Base-by-base conservation (phyloP, 2,888 invertebrate species). In the Pharmacophagus antenor region DNA sequence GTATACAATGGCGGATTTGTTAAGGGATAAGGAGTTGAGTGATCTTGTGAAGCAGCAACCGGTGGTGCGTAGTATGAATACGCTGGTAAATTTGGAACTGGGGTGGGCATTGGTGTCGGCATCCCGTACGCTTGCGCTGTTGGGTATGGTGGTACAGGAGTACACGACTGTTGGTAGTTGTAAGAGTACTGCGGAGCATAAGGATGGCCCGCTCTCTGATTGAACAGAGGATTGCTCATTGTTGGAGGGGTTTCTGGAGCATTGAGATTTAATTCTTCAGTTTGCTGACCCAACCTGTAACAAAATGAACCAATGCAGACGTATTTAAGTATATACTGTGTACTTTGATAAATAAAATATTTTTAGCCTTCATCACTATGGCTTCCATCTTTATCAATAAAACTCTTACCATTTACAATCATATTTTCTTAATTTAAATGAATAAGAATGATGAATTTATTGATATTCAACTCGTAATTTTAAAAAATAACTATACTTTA, bases 191-290 rank as follows among this genome's bases (percentile, higher is more conserved):
- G 77, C 0, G 82, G 73, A 50, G 76, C 72, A 66, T 84, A 85
- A 2, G 74, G 72, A 31, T 80, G 84, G 41, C 84, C 82, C 22
- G 87, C 85, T 31, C 80, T 66, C 54, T 81, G 86, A 62, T 88
- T 88, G 68, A 83, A 83, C 20, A 57, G 61, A n/a, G 82, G 84
- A 62, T 88, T 88, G 66, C 81, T 88, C 89, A 89, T 89, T 62
- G 77, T 79, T 27, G 77, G 71, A 15, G 77, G 63, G 59, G 76
- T 72, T 31, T 84, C 87, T 23, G 82, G 69, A 3, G 79, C 72
- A 57, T 67, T 80, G 53, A 84, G 51, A 56, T 82, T 70, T 44
- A 84, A 62, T 54, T 89, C 89, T 66, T 91, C 89, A n/a, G 88
- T 79, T 71, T 88, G 85, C 64, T 81, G 83, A 42, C 82, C 82